A percentile compares a stretch with the other conserved stretches of the same genome.
phyloP scores from a whole-genome alignment of 2,797 vertebrate genomes.

The Xyrichtys novacula region DNA sequence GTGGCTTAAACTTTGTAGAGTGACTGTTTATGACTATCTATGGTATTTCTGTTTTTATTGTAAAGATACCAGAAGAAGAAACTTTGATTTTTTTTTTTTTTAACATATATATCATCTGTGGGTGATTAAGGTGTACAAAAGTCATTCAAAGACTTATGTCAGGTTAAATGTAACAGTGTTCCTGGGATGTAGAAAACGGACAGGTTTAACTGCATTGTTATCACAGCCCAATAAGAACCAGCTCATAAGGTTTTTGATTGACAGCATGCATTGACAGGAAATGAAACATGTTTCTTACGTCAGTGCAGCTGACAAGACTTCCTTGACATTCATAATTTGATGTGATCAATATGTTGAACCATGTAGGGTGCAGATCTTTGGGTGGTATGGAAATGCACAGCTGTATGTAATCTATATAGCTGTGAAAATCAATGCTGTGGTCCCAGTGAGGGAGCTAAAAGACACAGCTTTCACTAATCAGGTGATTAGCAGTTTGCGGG shows the following conservation, averaged over 20 bases:
- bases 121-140: background rate
- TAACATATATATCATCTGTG: too few species aligned
- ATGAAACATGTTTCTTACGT: background rate
- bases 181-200: background rate
- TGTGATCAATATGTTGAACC: slow-evolving; percentile 35
- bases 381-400: slow-evolving; percentile 44
- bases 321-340: slow-evolving; percentile 41
- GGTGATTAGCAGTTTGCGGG: slow-evolving; percentile 20
- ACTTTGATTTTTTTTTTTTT: too few species aligned
- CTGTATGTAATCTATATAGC: slow-evolving; percentile 19
- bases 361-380: slow-evolving; percentile 21
- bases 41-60: too few species aligned
- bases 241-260: slow-evolving; percentile 4
- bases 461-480: slow-evolving; percentile 40
- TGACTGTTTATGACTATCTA: too few species aligned
- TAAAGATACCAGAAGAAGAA: too few species aligned
- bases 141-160: background rate
- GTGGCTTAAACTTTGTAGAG: too few species aligned
- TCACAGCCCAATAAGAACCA: background rate
- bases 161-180: background rate
- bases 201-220: background rate
- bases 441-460: slow-evolving; percentile 9
- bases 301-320: slow-evolving; percentile 11
- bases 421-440: slow-evolving; percentile 42
- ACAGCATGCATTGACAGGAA: background rate